A percentile compares a stretch with the other conserved stretches of the same genome.
Evolutionary conservation across 2,888 invertebrate species (phyloP).

Genomic region (Furcula furcula): DNA sequence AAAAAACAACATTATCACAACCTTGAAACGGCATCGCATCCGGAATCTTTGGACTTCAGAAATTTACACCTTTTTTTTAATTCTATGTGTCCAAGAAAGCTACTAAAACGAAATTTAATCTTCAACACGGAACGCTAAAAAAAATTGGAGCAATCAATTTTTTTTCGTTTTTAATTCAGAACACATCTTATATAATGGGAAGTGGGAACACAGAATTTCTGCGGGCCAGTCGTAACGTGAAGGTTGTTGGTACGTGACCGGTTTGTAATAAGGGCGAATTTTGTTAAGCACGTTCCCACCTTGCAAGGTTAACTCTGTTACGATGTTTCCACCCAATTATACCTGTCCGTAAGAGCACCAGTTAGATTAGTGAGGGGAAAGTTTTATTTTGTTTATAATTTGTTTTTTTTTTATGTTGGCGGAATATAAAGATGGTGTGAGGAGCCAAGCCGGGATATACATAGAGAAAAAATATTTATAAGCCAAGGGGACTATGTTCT

Average conservation of each 20-base stretch:
- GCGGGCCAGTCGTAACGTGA: constrained; percentile 32
- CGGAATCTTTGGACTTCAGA: no score
- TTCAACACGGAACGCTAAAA: not conserved
- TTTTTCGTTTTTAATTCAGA: constrained; percentile 46
- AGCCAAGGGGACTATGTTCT: no score
- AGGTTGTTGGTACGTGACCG: constrained; percentile 48
- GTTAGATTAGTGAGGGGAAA: constrained; percentile 9
- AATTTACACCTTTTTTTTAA: no score
- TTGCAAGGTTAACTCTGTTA: constrained; percentile 46
- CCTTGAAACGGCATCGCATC: no score
- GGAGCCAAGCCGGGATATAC: no score
- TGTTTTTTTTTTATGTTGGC: no score
- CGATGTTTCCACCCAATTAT: constrained; percentile 54
- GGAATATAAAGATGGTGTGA: no score
- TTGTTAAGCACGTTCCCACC: constrained; percentile 37
- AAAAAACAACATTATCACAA: no score
- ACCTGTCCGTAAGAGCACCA: constrained; percentile 38
- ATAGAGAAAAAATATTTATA: no score
- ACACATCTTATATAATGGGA: constrained; percentile 45
- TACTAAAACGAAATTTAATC: no score
- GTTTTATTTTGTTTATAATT: constrained; percentile 2
- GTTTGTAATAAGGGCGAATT: constrained; percentile 43
- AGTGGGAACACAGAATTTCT: constrained; percentile 44
- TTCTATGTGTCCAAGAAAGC: no score
- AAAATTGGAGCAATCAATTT: constrained; percentile 28